Evolutionary conservation across 2,888 invertebrate genomes (phyloP), one percentile per base, ranked within the genome.

Genomic region (Apeira syringaria): DNA sequence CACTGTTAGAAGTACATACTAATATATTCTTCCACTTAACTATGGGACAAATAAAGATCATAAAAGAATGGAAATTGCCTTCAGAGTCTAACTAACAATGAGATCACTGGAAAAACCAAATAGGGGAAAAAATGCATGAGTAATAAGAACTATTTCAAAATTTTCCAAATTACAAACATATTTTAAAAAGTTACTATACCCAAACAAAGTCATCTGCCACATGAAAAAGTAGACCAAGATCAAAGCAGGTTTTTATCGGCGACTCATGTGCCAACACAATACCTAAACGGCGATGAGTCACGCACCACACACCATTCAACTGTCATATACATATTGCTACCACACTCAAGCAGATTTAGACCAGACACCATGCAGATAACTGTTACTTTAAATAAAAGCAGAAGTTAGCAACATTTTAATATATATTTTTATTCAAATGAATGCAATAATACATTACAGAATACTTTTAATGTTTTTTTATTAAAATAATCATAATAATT

Each of bases 401-500:
- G 64, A 73, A 68, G 68, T 83, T 86, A 85, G 85, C 85, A 90
- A 90, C 90, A 90, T 90, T 90, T 90, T 89, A 85, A 90, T 90
- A 90, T 90, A 90, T 90, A 89, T 88, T 89, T 88, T 90, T 90
- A 89, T 88, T 90, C 79, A 90, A 90, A 90, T 89, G 76, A 90
- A 90, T 85, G 85, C 76, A 87, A 85, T 87, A 80, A 84, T 89
- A 87, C 86, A 84, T 82, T 83, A 85, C 80, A 80, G 82, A 83
- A 85, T 85, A 82, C 81, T 84, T 80, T 80, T 75, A 78, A 81
- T 82, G 77, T 83, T 52, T 86, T 69, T 76, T 78, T 73, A 78
- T 83, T 87, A 84, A 86, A 89, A 86, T 86, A 80, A 86, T 81
- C 76, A 83, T 80, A 78, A 76, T 86, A 83, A 86, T 87, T 88